Evolutionary conservation across 2,888 invertebrate species (phyloP).

Genomic region (Cryptosula pallasiana): DNA sequence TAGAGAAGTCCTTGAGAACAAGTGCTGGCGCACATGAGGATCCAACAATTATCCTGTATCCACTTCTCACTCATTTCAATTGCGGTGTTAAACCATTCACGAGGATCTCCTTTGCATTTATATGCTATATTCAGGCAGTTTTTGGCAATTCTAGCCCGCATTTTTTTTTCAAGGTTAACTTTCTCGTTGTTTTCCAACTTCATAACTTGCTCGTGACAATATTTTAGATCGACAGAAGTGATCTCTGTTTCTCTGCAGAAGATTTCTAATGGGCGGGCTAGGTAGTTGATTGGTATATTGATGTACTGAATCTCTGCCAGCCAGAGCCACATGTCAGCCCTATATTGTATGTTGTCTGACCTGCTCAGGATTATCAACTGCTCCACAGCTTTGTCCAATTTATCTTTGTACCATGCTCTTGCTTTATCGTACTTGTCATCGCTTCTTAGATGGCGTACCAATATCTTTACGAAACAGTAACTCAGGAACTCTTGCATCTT

Average conservation of each 20-base stretch:
- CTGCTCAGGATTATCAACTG: not conserved
- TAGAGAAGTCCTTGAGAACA: not conserved
- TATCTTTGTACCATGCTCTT: not conserved
- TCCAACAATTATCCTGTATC: not conserved
- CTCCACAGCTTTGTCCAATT: not conserved
- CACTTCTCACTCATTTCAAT: not conserved
- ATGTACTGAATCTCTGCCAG: not conserved
- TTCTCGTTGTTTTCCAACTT: not conserved
- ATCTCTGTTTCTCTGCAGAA: not conserved
- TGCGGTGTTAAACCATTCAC: not conserved
- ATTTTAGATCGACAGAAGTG: not conserved
- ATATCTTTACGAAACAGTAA: not conserved
- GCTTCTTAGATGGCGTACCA: not conserved
- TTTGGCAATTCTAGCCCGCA: not conserved
- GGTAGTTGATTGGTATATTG: not conserved
- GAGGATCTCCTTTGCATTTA: not conserved
- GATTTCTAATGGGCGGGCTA: not conserved
- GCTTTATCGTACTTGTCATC: not conserved
- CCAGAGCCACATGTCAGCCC: constrained; percentile 6
- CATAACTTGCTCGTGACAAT: not conserved
- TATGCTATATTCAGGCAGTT: not conserved
- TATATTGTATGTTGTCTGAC: not conserved
- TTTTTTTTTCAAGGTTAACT: not conserved
- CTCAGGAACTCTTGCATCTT: not conserved
- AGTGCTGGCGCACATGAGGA: constrained; percentile 3